A percentile compares a stretch with the other conserved stretches of the same genome.
Conservation (phyloP, 2,797 vertebrate species). For the Danio albolineatus region DNA sequence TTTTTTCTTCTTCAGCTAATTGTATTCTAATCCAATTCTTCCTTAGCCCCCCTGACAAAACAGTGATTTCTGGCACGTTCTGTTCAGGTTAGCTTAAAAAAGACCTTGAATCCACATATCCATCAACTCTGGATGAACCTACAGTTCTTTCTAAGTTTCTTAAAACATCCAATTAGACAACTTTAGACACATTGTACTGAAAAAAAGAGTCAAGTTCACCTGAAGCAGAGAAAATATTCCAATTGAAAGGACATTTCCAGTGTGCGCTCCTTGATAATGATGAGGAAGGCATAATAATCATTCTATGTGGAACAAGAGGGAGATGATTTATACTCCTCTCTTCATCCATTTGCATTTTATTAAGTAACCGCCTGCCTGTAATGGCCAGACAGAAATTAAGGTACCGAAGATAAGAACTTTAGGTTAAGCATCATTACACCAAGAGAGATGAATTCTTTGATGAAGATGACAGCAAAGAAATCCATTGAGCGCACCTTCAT, state of each 20-base stretch:
- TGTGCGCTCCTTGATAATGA: constrained; percentile 69
- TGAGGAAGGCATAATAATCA: constrained; percentile 79
- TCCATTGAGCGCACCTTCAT: constrained; percentile 85
- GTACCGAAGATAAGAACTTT: constrained; percentile 82
- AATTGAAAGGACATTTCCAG: constrained; percentile 43
- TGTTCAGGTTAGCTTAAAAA: background rate
- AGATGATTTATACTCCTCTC: constrained; percentile 89
- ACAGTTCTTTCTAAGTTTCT: background rate
- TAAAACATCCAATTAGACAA: constrained; percentile 27
- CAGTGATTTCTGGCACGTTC: background rate
- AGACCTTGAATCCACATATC: background rate
- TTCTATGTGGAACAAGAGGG: constrained; percentile 70
- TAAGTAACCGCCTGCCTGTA: constrained; percentile 89
- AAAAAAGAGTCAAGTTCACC: constrained; percentile 24
- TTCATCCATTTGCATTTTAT: constrained; percentile 88
- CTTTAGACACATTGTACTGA: constrained; percentile 4
- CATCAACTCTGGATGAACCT: background rate
- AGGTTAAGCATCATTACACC: constrained; percentile 86
- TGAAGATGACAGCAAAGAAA: constrained; percentile 80
- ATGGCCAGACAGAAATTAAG: constrained; percentile 87
- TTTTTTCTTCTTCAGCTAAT: background rate
- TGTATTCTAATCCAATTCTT: background rate
- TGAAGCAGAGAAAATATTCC: constrained; percentile 53
- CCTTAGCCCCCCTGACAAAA: background rate
- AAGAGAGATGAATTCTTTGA: constrained; percentile 81